Evolutionary conservation across 2,888 invertebrate species (phyloP).

Genomic region (Octodonta nipae): DNA sequence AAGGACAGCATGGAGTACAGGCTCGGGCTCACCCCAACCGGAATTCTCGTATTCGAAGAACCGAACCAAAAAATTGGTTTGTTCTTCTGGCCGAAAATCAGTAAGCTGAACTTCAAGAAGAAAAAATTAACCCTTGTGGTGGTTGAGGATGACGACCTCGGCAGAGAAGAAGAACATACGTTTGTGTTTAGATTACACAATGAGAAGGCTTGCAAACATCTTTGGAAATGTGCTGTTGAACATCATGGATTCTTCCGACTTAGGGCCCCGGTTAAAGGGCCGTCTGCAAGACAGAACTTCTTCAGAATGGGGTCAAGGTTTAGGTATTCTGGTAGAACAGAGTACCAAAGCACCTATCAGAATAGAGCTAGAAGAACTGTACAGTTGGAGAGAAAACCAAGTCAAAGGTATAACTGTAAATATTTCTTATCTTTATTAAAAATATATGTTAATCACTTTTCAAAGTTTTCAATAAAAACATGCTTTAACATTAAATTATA

Average conservation of each 20-base stretch:
- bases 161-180: conserved; percentile 92
- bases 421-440: no score
- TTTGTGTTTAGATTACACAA: conserved; percentile 93
- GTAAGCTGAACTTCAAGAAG: conserved; percentile 92
- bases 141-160: conserved; percentile 96
- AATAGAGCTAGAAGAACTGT: conserved; percentile 84
- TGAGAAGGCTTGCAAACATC: conserved; percentile 96
- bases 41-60: conserved; percentile 94
- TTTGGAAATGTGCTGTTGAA: conserved; percentile 99
- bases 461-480: no score
- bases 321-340: conserved; percentile 77
- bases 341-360: conserved; percentile 89
- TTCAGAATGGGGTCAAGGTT: conserved; percentile 98
- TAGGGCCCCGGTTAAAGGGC: conserved; percentile 75
- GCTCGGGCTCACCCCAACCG: conserved; percentile 93
- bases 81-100: conserved; percentile 99
- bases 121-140: conserved; percentile 94
- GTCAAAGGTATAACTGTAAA: conserved; percentile 79
- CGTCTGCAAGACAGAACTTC: conserved; percentile 84
- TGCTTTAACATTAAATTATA: no score
- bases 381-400: conserved; percentile 90
- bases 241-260: conserved; percentile 98
- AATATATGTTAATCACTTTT: no score
- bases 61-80: conserved; percentile 84
- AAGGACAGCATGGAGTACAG: conserved; percentile 95